These are phyloP conservation scores for Eurystomus gularis DNA, from an alignment of 2,113 vertebrate genomes.

Conservation along the genomic window DNA sequence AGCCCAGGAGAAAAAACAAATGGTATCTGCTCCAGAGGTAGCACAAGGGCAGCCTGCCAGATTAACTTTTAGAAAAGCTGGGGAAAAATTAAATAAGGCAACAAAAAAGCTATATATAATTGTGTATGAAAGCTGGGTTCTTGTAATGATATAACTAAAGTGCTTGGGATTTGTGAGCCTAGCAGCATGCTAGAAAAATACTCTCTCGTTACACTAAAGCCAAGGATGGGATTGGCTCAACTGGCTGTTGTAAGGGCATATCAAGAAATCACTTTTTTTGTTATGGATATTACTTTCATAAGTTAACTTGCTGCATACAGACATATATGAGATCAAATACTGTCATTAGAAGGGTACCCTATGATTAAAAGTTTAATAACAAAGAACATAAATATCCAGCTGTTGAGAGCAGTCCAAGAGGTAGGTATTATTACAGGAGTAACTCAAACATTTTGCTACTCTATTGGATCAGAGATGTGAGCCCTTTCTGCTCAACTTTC, in stretches of 20 bases:
- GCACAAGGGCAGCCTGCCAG: background rate
- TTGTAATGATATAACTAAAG: slow-evolving; percentile 17
- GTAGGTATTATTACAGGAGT: background rate
- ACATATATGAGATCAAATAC: background rate
- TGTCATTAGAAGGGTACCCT: background rate
- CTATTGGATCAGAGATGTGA: background rate
- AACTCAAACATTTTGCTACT: background rate
- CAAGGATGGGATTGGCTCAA: slow-evolving; percentile 8
- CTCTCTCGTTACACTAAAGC: slow-evolving; percentile 14
- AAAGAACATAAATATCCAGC: background rate
- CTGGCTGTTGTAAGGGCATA: background rate
- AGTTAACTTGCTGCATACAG: background rate
- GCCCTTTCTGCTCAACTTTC: background rate
- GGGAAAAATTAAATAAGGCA: background rate
- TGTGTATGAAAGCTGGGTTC: background rate
- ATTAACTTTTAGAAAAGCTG: slow-evolving; percentile 8
- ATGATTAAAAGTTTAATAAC: background rate
- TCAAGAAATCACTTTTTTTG: background rate
- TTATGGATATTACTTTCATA: background rate
- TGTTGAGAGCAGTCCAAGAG: background rate
- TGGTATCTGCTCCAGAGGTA: slow-evolving; percentile 5
- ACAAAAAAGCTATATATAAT: background rate
- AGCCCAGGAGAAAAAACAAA: background rate
- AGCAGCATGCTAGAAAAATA: background rate
- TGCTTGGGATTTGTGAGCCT: slow-evolving; percentile 23